Conservation (phyloP, 2,113 vertebrate species). For the Onychorhynchus coronatus region DNA sequence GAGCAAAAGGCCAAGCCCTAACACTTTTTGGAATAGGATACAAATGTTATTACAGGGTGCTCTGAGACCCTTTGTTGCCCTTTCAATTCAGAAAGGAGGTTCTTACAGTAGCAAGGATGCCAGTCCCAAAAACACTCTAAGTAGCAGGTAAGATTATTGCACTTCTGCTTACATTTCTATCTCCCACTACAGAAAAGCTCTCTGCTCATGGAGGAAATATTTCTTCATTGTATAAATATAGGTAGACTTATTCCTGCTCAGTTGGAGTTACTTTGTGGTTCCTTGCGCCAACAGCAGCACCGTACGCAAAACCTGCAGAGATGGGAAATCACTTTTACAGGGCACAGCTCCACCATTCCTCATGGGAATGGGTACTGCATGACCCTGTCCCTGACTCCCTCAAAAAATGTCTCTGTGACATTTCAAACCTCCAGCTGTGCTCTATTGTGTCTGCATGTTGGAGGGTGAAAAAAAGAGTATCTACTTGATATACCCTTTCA, state of each 20-base stretch:
- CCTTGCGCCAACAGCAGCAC: not conserved
- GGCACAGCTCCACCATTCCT: not conserved
- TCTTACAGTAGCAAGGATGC: not conserved
- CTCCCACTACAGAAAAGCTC: not conserved
- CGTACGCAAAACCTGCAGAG: not conserved
- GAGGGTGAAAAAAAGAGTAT: not conserved
- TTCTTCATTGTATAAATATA: not conserved
- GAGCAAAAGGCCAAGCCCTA: not conserved
- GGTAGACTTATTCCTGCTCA: not conserved
- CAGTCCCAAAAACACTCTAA: not conserved
- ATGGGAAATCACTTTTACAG: not conserved
- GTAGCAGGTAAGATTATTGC: not conserved
- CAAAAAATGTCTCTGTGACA: not conserved
- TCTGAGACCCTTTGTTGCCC: not conserved
- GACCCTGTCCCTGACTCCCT: not conserved
- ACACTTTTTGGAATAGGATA: not conserved
- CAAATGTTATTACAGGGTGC: not conserved
- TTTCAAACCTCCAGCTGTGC: not conserved
- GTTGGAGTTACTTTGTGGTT: not conserved
- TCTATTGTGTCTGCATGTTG: not conserved
- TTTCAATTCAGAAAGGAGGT: not conserved
- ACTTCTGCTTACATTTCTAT: not conserved
- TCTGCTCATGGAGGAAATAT: not conserved
- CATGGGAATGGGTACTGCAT: not conserved
- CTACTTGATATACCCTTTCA: not conserved